Evolutionary conservation across 2,888 invertebrate genomes (phyloP), one percentile per base, ranked within the genome.

Genomic region (Himalopsyche kuldschensis): DNA sequence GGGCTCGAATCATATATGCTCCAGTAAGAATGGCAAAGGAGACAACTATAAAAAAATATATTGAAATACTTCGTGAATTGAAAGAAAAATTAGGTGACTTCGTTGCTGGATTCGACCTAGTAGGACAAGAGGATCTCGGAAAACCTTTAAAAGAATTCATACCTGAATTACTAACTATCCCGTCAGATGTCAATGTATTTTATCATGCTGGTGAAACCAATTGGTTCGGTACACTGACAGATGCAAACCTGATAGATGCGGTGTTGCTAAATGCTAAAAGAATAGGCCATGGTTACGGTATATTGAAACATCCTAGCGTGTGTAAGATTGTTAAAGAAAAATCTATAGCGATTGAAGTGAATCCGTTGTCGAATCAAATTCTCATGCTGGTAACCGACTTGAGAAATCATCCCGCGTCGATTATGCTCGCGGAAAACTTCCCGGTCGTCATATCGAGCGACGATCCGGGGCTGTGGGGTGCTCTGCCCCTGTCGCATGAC

Each of bases 191-290:
- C 0, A 91, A 93, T 78, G 95, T 94, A 87, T 96, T 94, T 88
- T 96, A 96, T 88, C 96, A 97, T 88, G 96, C 96, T 0, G 97
- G 96, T 0, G 97, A 97, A 89, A 96, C 96, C 0, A 94, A 95
- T 88, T 95, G 96, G 95, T 93, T 91, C 87, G 95, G 94, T 24
- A 90, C 91, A n/a, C 86, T 89, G 0, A 93, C 94, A 0, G 96
- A 97, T 88, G 93, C 94, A 82, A 96, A 97, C 88, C 89, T 97
- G 10, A 89, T 96, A 20, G 97, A 97, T 88, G 96, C 97, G 0
- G 90, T 96, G 47, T 88, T 97, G 46, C 89, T 97, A 76, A 95
- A 95, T 79, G 92, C 95, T 93, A 81, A 77, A 32, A 92, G 97
- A 76, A 93, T 97, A 83, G 97, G 96, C 0, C 97, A 97, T 86